Conservation (phyloP, 2,113 vertebrate species). For the Pionites leucogaster region DNA sequence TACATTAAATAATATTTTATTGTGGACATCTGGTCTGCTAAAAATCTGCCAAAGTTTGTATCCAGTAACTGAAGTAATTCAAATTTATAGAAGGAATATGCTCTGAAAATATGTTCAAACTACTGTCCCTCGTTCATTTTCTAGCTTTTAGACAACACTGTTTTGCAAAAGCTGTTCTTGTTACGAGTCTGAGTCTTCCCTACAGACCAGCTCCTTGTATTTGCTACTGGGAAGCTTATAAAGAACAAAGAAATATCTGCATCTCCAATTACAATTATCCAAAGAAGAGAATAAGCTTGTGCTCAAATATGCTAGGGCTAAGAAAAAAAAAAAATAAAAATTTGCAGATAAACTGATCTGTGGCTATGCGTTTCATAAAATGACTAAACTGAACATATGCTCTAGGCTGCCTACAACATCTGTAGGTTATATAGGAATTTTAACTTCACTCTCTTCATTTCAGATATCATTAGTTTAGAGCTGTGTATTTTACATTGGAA, state of each 20-base stretch:
- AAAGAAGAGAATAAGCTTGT: neutral
- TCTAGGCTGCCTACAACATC: neutral
- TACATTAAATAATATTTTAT: conserved; percentile 75
- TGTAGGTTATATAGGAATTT: neutral
- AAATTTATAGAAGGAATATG: conserved; percentile 47
- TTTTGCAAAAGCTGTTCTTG: conserved; percentile 12
- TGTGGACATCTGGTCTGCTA: conserved; percentile 76
- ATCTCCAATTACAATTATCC: neutral
- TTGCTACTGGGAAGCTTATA: neutral
- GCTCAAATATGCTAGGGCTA: neutral
- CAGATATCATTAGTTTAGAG: neutral
- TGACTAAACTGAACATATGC: neutral
- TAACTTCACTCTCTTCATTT: neutral
- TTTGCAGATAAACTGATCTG: neutral
- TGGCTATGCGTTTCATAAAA: neutral
- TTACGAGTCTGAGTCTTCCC: neutral
- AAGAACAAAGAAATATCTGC: neutral
- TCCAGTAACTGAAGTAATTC: conserved; percentile 51
- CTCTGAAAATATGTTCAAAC: conserved; percentile 42
- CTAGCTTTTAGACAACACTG: neutral
- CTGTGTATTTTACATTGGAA: neutral
- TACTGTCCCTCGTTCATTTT: neutral
- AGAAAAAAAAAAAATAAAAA: neutral
- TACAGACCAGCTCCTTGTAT: neutral
- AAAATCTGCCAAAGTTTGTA: conserved; percentile 67